Evolutionary conservation across 2,797 vertebrate genomes (phyloP).

Genomic region (Cuniculus paca): DNA sequence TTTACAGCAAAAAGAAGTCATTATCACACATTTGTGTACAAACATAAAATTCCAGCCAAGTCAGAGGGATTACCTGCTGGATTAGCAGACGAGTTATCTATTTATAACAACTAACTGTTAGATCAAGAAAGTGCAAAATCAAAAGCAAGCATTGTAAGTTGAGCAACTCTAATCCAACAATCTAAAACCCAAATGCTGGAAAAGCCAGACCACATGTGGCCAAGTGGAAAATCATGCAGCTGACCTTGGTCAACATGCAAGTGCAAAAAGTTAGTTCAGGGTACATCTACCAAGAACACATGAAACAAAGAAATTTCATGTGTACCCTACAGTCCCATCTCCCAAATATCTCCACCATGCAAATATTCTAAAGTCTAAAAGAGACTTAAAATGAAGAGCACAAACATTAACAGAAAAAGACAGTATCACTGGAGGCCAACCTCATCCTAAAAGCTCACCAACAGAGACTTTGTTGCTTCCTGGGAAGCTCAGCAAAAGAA

Average conservation of each 20-base stretch:
- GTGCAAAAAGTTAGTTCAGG: neutral
- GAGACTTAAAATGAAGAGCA: neutral
- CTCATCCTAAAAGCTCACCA: neutral
- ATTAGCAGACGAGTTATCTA: rapidly evolving
- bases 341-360: neutral
- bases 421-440: rapidly evolving
- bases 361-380: neutral
- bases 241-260: neutral
- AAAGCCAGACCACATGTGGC: neutral
- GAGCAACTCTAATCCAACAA: neutral
- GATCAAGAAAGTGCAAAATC: neutral
- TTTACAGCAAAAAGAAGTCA: neutral
- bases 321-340: too few relatives aligned
- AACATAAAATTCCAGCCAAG: neutral
- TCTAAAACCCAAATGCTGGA: neutral
- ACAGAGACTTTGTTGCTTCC: rapidly evolving
- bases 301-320: neutral
- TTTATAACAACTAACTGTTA: neutral
- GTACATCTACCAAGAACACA: too few relatives aligned
- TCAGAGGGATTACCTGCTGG: neutral
- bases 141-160: neutral
- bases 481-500: neutral
- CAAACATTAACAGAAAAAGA: neutral
- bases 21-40: rapidly evolving
- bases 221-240: neutral